Evolutionary conservation across 2,113 vertebrate species (phyloP), one percentile per base, ranked within the genome.

Genomic region (Grantiella picta): DNA sequence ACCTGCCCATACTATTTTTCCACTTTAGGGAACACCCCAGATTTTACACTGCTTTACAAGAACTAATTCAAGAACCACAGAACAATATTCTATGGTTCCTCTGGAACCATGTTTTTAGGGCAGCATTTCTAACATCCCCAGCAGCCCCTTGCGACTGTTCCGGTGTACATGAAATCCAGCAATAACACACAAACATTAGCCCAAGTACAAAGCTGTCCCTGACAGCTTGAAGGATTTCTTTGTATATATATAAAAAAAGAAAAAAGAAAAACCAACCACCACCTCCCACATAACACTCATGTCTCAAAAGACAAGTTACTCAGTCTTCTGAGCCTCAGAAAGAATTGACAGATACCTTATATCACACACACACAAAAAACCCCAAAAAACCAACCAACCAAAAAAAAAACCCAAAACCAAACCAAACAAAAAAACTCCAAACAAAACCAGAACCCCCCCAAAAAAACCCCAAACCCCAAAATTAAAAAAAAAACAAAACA

Each of bases 241-340:
- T 61, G 42, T 10, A 7, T 15, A 45, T 15, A 44, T 33, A 24
- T 14, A 56, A 8, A 49, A 21, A 65, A 28, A n/a, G 6, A 73
- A n/a, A 45, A 20, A 15, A 12, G 33, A 40, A 66, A 78, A 20
- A 47, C 5, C 80, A 86, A 71, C 68, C 59, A 83, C 59, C 69
- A 59, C 78, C 78, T 90, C 85, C 90, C 85, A 95, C 90, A 5
- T n/a, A 85, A 75, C 91, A 49, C 35, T 81, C 28, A 24, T 20
- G 20, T 81, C 64, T 81, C 81, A 31, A 36, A 86, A 81, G 60
- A 84, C 60, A 38, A 49, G n/a, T 57, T 93, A 73, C 17, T 84
- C 61, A 70, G 49, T 40, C 47, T 92, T 79, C 35, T 3, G 4
- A 87, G 69, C 35, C 31, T 65, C 8, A 5, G 31, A 69, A 70